A percentile compares a stretch with the other conserved stretches of the same genome.
Evolutionary conservation across 2,888 invertebrate species (phyloP).

Genomic region (Tholera decimalis): DNA sequence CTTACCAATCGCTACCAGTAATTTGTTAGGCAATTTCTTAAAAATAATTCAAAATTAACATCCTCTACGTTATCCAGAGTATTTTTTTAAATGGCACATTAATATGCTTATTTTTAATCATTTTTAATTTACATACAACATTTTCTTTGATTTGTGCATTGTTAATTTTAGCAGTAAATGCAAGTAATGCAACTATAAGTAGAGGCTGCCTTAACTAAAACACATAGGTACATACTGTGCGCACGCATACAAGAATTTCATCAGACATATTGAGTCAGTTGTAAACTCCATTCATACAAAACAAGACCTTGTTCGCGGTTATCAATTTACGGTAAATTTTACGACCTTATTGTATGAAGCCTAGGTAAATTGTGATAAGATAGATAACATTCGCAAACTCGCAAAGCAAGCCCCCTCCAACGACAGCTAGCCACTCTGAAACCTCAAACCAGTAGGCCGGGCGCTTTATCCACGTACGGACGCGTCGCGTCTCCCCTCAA

Average conservation of each 20-base stretch:
- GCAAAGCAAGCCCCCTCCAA: slow-evolving; percentile 60
- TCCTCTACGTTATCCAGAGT: background rate
- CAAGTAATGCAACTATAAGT: background rate
- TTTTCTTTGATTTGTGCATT: background rate
- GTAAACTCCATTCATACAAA: slow-evolving; percentile 53
- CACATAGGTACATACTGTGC: background rate
- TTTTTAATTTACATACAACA: background rate
- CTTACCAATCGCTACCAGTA: background rate
- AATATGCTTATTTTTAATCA: background rate
- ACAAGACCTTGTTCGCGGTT: slow-evolving; percentile 67
- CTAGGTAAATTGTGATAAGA: slow-evolving; percentile 77
- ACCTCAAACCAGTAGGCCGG: slow-evolving; percentile 64
- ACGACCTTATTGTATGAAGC: slow-evolving; percentile 70
- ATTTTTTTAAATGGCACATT: too few relatives aligned
- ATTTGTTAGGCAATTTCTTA: too few relatives aligned
- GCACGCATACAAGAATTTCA: background rate
- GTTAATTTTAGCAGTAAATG: background rate
- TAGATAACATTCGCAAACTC: slow-evolving; percentile 69
- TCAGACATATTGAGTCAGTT: slow-evolving; percentile 5
- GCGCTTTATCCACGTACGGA: slow-evolving; percentile 54
- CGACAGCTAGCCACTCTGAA: slow-evolving; percentile 29
- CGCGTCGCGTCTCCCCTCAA: slow-evolving; percentile 51
- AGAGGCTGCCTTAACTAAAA: background rate
- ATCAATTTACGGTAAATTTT: slow-evolving; percentile 70
- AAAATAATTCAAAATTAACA: background rate